phyloP scores from a whole-genome alignment of 2,797 vertebrate genomes.

The Squalus acanthias region DNA sequence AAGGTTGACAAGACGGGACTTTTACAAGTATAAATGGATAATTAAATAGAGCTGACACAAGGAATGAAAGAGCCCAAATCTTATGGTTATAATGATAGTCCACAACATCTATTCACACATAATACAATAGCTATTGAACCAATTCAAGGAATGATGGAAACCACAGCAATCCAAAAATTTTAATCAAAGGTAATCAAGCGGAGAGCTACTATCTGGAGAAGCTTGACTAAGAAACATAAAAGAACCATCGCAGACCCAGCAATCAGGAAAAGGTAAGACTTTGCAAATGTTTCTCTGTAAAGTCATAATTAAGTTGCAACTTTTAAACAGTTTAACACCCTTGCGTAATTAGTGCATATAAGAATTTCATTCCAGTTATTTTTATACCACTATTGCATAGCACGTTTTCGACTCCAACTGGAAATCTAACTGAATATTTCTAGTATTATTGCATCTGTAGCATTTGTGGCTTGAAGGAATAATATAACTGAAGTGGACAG shows the following conservation, averaged over 20 bases:
- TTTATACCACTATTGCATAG: not conserved
- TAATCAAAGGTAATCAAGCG: not conserved
- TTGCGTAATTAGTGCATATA: not conserved
- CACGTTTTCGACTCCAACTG: not conserved
- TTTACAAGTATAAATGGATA: not conserved
- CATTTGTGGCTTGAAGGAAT: not conserved
- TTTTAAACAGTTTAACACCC: not conserved
- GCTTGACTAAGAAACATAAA: not conserved
- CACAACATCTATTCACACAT: not conserved
- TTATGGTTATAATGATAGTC: not conserved
- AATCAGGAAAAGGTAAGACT: not conserved
- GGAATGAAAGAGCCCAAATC: not conserved
- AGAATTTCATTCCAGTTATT: not conserved
- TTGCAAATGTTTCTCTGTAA: not conserved
- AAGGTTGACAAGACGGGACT: no score
- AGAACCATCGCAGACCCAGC: not conserved
- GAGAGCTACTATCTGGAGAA: not conserved
- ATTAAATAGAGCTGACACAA: no score
- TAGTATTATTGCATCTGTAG: not conserved
- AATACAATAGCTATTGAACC: not conserved
- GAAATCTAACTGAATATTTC: not conserved
- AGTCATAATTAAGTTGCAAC: not conserved
- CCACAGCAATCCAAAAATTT: not conserved
- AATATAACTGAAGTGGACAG: not conserved
- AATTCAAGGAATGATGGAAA: not conserved